A percentile compares a stretch with the other conserved stretches of the same genome.
Conservation (phyloP, 2,888 invertebrate species). For the Invenusta paracnida region DNA sequence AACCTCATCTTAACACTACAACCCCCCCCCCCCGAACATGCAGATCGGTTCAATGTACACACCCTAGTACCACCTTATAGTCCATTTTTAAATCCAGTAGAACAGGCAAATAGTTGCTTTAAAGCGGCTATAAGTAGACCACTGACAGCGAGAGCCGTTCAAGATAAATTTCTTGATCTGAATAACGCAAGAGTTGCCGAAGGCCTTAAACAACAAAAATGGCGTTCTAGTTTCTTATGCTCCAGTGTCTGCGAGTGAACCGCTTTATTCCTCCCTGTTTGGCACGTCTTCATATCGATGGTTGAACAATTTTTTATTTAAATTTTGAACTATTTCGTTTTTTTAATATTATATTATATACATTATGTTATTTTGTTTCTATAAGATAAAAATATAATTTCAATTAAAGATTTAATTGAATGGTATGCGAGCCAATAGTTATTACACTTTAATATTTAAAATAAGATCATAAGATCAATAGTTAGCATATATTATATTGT, state of each 20-base stretch:
- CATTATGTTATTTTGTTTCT: not conserved
- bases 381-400: not conserved
- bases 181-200: not conserved
- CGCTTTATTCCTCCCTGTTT: not conserved
- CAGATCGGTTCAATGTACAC: not conserved
- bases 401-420: not conserved
- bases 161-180: not conserved
- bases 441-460: too few relatives aligned
- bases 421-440: not conserved
- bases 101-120: constrained; percentile 20
- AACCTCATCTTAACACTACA: not conserved
- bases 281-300: not conserved
- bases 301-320: not conserved
- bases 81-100: not conserved
- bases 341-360: not conserved
- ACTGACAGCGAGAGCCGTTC: not conserved
- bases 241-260: not conserved
- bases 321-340: not conserved
- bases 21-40: not conserved
- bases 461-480: too few relatives aligned
- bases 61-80: too few relatives aligned
- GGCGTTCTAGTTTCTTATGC: not conserved
- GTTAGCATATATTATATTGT: not conserved
- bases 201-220: not conserved
- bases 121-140: constrained; percentile 3